Evolutionary conservation across 2,113 vertebrate genomes (phyloP).

Genomic region (Lipotes vexillifer): DNA sequence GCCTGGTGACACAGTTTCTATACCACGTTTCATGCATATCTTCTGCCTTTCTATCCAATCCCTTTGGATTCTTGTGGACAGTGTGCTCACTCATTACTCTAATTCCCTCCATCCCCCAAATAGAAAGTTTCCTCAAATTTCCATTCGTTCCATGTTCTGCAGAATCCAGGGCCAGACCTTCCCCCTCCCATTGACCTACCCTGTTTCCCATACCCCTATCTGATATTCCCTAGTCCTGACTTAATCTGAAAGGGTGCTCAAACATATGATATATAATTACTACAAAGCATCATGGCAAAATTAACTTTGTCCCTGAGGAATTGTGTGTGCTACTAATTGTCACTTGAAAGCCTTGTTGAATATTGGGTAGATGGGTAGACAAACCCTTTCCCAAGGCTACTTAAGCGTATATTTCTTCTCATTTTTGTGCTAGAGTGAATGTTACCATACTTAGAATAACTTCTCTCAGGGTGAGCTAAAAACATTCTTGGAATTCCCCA

Average conservation of each 20-base stretch:
- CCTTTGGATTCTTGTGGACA: not conserved
- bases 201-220: not conserved
- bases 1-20: not conserved
- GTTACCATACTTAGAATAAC: not conserved
- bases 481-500: not conserved
- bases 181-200: too few relatives aligned
- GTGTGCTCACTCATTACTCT: not conserved
- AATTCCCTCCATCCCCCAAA: not conserved
- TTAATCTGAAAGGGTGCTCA: not conserved
- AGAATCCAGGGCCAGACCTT: not conserved
- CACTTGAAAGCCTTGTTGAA: not conserved
- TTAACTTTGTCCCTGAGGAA: not conserved
- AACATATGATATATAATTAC: not conserved
- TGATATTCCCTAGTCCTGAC: not conserved
- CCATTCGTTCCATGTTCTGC: not conserved
- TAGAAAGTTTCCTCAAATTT: not conserved
- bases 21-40: not conserved
- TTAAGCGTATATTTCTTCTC: not conserved
- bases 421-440: not conserved
- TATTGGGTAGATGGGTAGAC: not conserved
- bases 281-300: not conserved
- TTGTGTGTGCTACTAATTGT: not conserved
- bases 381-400: not conserved
- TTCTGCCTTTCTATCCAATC: not conserved
- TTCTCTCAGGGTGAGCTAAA: not conserved